phyloP scores from a whole-genome alignment of 2,113 vertebrate genomes.

The Salvelinus alpinus region DNA sequence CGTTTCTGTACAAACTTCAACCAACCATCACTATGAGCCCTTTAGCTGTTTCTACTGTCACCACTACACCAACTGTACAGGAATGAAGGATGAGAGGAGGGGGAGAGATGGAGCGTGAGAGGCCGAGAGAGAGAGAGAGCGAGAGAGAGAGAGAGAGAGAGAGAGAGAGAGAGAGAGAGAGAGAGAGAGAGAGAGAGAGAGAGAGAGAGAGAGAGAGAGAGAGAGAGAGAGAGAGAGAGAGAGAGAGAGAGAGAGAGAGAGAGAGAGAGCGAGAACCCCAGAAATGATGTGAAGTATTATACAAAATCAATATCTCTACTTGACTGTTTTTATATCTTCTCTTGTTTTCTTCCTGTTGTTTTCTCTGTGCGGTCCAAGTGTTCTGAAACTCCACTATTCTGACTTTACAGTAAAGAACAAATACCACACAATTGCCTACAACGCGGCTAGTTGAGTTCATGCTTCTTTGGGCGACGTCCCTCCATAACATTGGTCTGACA shows the following conservation, averaged over 20 bases:
- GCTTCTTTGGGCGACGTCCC: constrained; percentile 37
- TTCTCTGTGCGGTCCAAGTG: constrained; percentile 89
- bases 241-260: neutral
- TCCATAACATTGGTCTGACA: constrained; percentile 80
- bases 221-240: neutral
- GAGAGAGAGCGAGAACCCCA: constrained; percentile 16
- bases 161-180: neutral
- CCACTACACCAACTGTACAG: constrained; percentile 92
- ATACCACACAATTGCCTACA: constrained; percentile 72
- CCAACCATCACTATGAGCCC: constrained; percentile 93
- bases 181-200: neutral
- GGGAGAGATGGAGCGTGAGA: constrained; percentile 1
- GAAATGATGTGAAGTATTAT: constrained; percentile 83
- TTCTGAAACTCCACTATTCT: constrained; percentile 84
- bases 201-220: neutral
- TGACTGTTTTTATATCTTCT: constrained; percentile 98
- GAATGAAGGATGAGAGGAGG: constrained; percentile 48
- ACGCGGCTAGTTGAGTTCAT: constrained; percentile 57
- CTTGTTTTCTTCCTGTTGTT: constrained; percentile 75
- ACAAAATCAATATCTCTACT: constrained; percentile 92
- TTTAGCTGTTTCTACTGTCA: constrained; percentile 95
- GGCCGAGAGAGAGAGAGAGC: neutral
- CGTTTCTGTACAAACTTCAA: constrained; percentile 89
- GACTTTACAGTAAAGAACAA: constrained; percentile 77
- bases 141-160: constrained; percentile 44